Evolutionary conservation across 2,797 vertebrate species (phyloP).

Genomic region (Leptoclinus maculatus): DNA sequence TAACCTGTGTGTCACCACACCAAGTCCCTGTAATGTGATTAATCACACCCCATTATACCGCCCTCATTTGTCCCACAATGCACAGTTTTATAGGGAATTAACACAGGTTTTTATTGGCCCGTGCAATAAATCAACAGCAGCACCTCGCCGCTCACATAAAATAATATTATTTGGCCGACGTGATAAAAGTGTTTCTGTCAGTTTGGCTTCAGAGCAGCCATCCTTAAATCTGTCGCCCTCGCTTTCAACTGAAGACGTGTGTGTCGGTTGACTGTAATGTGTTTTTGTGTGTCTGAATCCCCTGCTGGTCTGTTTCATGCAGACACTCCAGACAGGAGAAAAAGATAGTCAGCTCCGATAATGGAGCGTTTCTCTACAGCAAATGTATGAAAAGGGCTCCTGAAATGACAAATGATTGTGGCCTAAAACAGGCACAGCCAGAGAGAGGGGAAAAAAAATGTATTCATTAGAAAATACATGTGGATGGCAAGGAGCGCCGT

Average conservation of each 20-base stretch:
- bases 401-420: constrained; percentile 91
- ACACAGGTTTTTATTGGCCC: constrained; percentile 66
- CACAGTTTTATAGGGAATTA: constrained; percentile 70
- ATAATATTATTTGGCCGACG: constrained; percentile 53
- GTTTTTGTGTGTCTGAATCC: constrained; percentile 76
- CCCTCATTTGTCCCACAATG: constrained; percentile 70
- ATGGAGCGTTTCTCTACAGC: constrained; percentile 92
- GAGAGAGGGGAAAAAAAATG: constrained; percentile 83
- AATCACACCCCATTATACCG: constrained; percentile 72
- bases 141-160: constrained; percentile 31
- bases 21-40: constrained; percentile 72
- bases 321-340: constrained; percentile 73
- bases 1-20: constrained; percentile 63
- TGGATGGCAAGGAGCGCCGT: constrained; percentile 41
- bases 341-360: constrained; percentile 85
- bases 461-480: constrained; percentile 78
- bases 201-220: constrained; percentile 46
- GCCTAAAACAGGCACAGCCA: constrained; percentile 73
- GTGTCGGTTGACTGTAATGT: constrained; percentile 66
- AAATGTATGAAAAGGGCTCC: constrained; percentile 69
- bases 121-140: constrained; percentile 67
- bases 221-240: constrained; percentile 58
- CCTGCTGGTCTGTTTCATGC: constrained; percentile 73
- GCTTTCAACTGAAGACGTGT: constrained; percentile 61
- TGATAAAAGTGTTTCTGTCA: constrained; percentile 33